Conservation (phyloP, 2,113 vertebrate genomes). For the Vicugna pacos region DNA sequence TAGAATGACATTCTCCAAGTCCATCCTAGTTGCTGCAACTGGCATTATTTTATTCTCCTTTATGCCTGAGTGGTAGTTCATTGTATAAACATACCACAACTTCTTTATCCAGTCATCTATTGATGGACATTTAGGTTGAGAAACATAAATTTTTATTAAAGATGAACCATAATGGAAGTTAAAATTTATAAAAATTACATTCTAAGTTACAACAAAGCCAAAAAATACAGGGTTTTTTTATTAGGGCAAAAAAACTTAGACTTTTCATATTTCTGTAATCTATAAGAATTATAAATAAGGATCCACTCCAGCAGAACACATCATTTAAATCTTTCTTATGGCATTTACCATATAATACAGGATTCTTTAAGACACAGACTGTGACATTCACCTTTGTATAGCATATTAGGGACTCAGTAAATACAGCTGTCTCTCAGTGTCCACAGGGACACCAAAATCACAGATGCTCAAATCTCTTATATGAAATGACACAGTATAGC, state of each 20-base stretch:
- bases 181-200: constrained; percentile 31
- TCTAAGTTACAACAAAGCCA: neutral
- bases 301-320: neutral
- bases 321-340: neutral
- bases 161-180: neutral
- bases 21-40: too few species aligned
- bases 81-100: too few species aligned
- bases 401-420: neutral
- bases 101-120: too few species aligned
- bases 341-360: neutral
- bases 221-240: neutral
- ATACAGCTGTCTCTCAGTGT: neutral
- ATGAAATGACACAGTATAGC: neutral
- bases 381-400: constrained; percentile 3
- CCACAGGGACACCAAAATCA: neutral
- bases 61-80: too few species aligned
- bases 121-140: neutral
- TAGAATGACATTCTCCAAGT: too few species aligned
- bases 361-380: neutral
- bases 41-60: too few species aligned
- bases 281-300: constrained; percentile 12
- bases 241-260: neutral
- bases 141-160: constrained; percentile 43
- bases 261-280: neutral
- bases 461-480: neutral